Evolutionary conservation across 2,888 invertebrate species (phyloP), one percentile per base, ranked within the genome.

Genomic region (Neoaliturus tenellus): DNA sequence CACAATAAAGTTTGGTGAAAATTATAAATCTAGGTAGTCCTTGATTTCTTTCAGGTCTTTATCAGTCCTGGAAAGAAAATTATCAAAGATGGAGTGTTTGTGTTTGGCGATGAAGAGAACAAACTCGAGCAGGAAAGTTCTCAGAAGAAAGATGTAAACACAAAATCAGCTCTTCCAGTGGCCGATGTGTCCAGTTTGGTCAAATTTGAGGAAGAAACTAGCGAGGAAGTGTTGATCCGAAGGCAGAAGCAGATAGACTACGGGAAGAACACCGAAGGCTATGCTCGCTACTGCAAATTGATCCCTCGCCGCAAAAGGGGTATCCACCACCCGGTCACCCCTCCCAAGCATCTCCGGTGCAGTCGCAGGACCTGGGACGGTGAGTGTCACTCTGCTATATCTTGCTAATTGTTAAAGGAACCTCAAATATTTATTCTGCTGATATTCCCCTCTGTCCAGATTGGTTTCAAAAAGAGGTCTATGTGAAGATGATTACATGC

Each of bases 171-270:
- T 1, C 62, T 62, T 3, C 62, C 62, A 14, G 28, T 62, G 14
- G 28, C 28, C 28, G 31, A 17, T 28, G 25, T 10, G 28, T 1
- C 10, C 5, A 0, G 31, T 31, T 17, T 31, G 62, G 28, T 78
- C 12, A 78, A 31, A 12, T 20, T n/a, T n/a, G 55, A 55, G 55
- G 55, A 31, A 14, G 98, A 98, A 91, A 94, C 93, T 5, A 96
- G 98, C 91, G 92, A 94, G n/a, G 91, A 89, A 4, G 90, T 95
- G 35, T 91, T 98, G 84, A 91, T 92, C 58, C 93, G 98, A 85
- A 92, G 98, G 55, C 97, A 98, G 89, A 98, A 98, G 90, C 97
- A 98, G 91, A 96, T 98, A 88, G 97, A 98, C 90, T 98, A 96
- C 91, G 98, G 98, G 17, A 98, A 98, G 91, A 97, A 97, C 89